Evolutionary conservation across 2,797 vertebrate genomes (phyloP).

Genomic region (Dallia pectoralis): DNA sequence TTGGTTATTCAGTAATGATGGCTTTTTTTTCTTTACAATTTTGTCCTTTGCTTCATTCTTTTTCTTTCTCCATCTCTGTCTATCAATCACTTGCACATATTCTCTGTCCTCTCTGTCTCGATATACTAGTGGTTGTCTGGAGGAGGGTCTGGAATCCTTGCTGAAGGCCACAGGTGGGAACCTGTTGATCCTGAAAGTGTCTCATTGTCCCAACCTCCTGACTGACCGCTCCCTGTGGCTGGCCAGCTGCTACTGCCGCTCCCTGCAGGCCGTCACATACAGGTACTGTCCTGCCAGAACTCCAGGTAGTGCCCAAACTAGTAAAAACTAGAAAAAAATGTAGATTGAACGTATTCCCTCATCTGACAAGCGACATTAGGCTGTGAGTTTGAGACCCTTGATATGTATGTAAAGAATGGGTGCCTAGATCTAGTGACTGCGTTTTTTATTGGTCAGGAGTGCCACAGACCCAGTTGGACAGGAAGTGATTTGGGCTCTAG

Average conservation of each 20-base stretch:
- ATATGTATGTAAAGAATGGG: background rate
- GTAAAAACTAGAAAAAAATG: too few species aligned
- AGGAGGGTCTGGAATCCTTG: slow-evolving; percentile 93
- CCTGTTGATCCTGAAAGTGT: slow-evolving; percentile 94
- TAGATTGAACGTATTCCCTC: background rate
- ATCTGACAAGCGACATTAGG: background rate
- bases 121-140: slow-evolving; percentile 86
- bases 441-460: slow-evolving; percentile 74
- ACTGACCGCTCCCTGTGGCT: slow-evolving; percentile 98
- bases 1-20: background rate
- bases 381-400: background rate
- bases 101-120: slow-evolving; percentile 33
- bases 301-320: background rate
- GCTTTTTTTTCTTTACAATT: background rate
- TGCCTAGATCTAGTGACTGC: background rate
- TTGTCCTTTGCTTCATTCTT: background rate
- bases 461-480: slow-evolving; percentile 96
- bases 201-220: slow-evolving; percentile 97
- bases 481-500: slow-evolving; percentile 97
- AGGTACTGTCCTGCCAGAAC: slow-evolving; percentile 68
- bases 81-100: slow-evolving; percentile 21
- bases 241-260: slow-evolving; percentile 98
- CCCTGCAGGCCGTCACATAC: slow-evolving; percentile 96
- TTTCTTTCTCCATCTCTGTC: background rate
- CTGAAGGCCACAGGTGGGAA: slow-evolving; percentile 94